Conservation (phyloP, 2,797 vertebrate species). For the Propithecus deckenii region DNA sequence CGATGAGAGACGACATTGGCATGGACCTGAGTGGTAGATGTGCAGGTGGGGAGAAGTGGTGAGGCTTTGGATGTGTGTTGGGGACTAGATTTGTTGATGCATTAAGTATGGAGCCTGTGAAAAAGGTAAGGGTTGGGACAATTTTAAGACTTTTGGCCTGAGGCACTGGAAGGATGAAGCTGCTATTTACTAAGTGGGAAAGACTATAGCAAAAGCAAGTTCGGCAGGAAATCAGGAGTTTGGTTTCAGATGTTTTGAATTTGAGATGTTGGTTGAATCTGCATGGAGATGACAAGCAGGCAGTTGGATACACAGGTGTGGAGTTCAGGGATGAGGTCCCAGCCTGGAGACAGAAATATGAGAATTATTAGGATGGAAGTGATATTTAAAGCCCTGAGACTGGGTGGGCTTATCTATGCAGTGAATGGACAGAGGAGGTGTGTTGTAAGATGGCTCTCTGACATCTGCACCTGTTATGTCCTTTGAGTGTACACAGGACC, state of each 20-base stretch:
- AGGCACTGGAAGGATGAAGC: background rate
- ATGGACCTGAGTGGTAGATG: background rate
- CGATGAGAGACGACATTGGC: background rate
- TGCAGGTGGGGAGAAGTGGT: background rate
- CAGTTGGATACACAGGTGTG: too few relatives aligned
- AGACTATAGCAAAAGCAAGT: too few relatives aligned
- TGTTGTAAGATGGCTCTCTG: background rate
- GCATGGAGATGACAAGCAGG: background rate
- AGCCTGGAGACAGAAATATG: background rate
- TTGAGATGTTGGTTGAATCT: background rate
- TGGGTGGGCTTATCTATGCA: too few relatives aligned
- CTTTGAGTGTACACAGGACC: background rate
- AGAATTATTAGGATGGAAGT: background rate
- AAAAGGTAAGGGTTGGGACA: background rate
- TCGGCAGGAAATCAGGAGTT: background rate
- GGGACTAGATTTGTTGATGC: background rate
- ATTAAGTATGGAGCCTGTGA: background rate
- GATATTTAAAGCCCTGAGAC: background rate
- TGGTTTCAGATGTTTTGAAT: background rate
- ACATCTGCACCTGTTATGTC: background rate
- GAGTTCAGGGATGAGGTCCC: background rate
- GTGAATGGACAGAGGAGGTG: background rate
- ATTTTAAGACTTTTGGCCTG: background rate
- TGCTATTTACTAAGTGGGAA: background rate
- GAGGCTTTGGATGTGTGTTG: background rate